Conservation (phyloP, 2,888 invertebrate species). For the Lithophane leautieri region DNA sequence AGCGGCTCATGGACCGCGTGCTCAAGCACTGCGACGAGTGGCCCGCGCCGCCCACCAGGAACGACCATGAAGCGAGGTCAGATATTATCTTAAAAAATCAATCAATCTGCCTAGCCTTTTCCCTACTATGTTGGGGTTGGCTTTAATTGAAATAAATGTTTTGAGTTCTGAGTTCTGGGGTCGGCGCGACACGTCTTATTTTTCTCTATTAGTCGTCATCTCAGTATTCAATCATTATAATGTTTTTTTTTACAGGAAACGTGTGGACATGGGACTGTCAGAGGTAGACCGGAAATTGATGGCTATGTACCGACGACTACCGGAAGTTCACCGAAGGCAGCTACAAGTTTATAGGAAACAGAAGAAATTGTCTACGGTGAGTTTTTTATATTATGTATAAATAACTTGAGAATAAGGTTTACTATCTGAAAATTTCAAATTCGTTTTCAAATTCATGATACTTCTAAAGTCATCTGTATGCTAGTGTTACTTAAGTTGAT, state of each 20-base stretch:
- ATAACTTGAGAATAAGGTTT: too few relatives aligned
- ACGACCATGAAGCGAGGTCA: slow-evolving; percentile 70
- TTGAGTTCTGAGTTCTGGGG: too few relatives aligned
- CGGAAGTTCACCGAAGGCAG: slow-evolving; percentile 85
- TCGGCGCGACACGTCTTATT: too few relatives aligned
- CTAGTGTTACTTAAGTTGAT: too few relatives aligned
- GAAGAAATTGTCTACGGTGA: slow-evolving; percentile 85
- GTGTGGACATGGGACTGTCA: slow-evolving; percentile 83
- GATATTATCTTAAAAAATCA: not conserved
- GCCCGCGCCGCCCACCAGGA: slow-evolving; percentile 67
- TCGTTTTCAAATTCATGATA: too few relatives aligned
- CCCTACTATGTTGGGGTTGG: too few relatives aligned
- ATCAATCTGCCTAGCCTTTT: too few relatives aligned
- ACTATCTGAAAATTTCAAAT: too few relatives aligned
- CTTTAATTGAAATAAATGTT: too few relatives aligned
- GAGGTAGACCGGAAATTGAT: slow-evolving; percentile 87
- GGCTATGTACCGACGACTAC: slow-evolving; percentile 87
- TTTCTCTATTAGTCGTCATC: too few relatives aligned
- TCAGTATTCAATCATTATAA: not conserved
- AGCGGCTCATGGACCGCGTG: slow-evolving; percentile 86
- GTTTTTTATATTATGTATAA: slow-evolving; percentile 25
- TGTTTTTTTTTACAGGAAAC: slow-evolving; percentile 75
- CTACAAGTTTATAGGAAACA: slow-evolving; percentile 86
- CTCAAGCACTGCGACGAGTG: slow-evolving; percentile 83
- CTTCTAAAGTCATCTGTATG: too few relatives aligned